These are phyloP conservation scores for Micronycteris hirsuta DNA, from an alignment of 2,113 vertebrate genomes.

Conservation along the genomic window DNA sequence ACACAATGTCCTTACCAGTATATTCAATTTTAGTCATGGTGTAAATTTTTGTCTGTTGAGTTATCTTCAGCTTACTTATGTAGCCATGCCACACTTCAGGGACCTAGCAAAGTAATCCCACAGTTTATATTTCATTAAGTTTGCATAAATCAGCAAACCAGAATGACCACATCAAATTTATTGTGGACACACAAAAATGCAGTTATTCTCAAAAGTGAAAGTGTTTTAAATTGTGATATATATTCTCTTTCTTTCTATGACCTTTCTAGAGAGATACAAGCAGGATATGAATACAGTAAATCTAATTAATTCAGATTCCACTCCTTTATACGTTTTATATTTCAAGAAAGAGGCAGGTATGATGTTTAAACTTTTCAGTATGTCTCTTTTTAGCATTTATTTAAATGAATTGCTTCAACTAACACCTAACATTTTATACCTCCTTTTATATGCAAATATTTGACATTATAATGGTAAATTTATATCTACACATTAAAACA, in stretches of 20 bases:
- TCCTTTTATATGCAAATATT: constrained; percentile 6
- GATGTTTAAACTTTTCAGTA: not conserved
- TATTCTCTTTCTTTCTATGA: not conserved
- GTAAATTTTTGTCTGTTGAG: not conserved
- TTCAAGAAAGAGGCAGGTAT: not conserved
- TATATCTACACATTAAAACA: not conserved
- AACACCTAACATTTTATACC: not conserved
- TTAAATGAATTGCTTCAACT: not conserved
- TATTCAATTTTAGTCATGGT: not conserved
- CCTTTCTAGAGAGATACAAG: not conserved
- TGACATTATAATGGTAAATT: not conserved
- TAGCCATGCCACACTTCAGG: not conserved
- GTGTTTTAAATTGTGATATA: not conserved
- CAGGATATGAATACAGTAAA: not conserved
- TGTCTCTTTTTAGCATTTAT: not conserved
- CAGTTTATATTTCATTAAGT: not conserved
- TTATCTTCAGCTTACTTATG: not conserved
- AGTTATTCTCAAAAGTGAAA: not conserved
- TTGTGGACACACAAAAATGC: not conserved
- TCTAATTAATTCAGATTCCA: not conserved
- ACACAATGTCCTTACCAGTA: not conserved
- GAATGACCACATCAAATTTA: not conserved
- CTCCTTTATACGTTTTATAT: not conserved
- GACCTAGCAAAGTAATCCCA: not conserved
- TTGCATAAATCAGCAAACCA: not conserved